Conservation (phyloP, 2,888 invertebrate genomes). For the Stenichneumon culpator region DNA sequence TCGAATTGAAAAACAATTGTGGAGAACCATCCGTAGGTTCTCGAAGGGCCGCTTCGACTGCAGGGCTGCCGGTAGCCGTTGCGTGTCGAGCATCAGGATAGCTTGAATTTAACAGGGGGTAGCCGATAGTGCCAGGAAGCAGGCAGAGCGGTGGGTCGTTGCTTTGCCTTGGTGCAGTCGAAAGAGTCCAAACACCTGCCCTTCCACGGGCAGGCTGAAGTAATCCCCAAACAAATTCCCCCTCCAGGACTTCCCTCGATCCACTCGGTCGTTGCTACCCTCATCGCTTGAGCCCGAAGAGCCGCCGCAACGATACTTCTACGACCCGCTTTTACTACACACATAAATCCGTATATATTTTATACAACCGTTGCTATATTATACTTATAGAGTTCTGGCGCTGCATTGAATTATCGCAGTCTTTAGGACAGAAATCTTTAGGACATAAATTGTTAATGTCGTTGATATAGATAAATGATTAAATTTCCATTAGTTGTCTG, state of each 20-base stretch:
- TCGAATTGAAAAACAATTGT: neutral
- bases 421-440: neutral
- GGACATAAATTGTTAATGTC: neutral
- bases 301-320: slow-evolving; percentile 1
- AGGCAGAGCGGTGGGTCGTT: slow-evolving; percentile 59
- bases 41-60: slow-evolving; percentile 11
- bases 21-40: neutral
- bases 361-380: no score
- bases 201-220: slow-evolving; percentile 24
- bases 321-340: slow-evolving; percentile 1
- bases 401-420: neutral
- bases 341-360: neutral
- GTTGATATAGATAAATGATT: neutral
- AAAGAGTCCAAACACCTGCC: slow-evolving; percentile 52
- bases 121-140: slow-evolving; percentile 6
- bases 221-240: slow-evolving; percentile 50
- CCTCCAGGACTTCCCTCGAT: neutral
- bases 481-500: neutral
- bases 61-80: slow-evolving; percentile 8
- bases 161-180: slow-evolving; percentile 30
- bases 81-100: slow-evolving; percentile 37
- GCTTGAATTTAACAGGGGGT: slow-evolving; percentile 15
- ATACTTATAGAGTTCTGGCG: neutral
- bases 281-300: slow-evolving; percentile 3
- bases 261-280: slow-evolving; percentile 30